Evolutionary conservation across 2,888 invertebrate species (phyloP), one percentile per base, ranked within the genome.

Genomic region (Heteromurus nitidus): DNA sequence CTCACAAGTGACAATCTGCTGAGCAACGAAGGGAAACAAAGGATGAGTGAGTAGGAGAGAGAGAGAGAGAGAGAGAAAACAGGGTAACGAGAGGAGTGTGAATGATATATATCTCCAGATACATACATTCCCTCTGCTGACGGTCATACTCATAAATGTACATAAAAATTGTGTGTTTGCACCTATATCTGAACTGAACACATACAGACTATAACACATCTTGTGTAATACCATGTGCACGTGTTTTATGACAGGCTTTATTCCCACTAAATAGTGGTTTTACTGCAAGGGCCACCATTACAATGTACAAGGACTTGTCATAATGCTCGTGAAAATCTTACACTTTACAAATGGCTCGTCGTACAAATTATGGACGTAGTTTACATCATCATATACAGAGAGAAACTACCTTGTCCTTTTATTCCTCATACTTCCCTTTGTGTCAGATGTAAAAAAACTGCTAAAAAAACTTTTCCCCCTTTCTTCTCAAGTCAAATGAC

Each of bases 181-280:
- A n/a, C n/a, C n/a, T n/a, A n/a, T n/a, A n/a, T n/a, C n/a, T n/a
- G n/a, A n/a, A n/a, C n/a, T n/a, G n/a, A n/a, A n/a, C n/a, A n/a
- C n/a, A n/a, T n/a, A n/a, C n/a, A n/a, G n/a, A n/a, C n/a, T n/a
- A n/a, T n/a, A n/a, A n/a, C n/a, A n/a, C n/a, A n/a, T n/a, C n/a
- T 44, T 44, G 11, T 62, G 42, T 42, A 30, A 65, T 65, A 44
- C 60, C 60, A 44, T 72, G 67, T 58, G 68, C 80, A 80, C 80
- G 80, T 80, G 80, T 80, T 80, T 80, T 80, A 73, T 80, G 80
- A 73, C 80, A 80, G 44, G 70, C 28, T 79, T 70, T 79, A 73
- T 80, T 79, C 53, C 72, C 72, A 79, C 79, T 79, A 72, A 79
- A 79, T 70, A 72, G 65, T 42, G 58, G 79, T 44, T 77, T 75